Percentiles rank a stretch among this genome's conserved stretches.
phyloP scores from a whole-genome alignment of 2,888 invertebrate genomes.

The Schizaphis graminum region DNA sequence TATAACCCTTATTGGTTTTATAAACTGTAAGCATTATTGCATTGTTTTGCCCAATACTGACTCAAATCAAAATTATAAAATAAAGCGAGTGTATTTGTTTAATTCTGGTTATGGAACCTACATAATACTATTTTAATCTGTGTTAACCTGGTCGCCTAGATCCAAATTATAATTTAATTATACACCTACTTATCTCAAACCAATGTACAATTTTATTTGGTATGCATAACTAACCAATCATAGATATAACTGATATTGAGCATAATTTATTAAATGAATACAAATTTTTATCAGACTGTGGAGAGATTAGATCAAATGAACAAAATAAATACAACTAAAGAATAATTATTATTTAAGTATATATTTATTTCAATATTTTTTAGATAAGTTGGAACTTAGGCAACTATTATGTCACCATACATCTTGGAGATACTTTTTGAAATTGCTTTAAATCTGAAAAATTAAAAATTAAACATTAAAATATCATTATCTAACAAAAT shows the following conservation, averaged over 20 bases:
- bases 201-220: not conserved
- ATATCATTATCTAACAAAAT: not conserved
- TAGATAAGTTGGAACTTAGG: not conserved
- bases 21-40: not conserved
- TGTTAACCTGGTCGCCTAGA: too few relatives aligned
- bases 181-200: not conserved
- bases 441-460: constrained; percentile 56
- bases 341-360: constrained; percentile 29
- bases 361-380: constrained; percentile 52
- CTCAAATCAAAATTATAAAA: too few relatives aligned
- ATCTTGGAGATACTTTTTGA: constrained; percentile 14
- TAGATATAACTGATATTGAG: not conserved
- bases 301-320: not conserved
- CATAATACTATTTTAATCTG: too few relatives aligned
- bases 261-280: not conserved
- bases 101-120: too few relatives aligned
- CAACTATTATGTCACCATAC: constrained; percentile 30
- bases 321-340: constrained; percentile 18
- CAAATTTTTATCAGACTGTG: not conserved
- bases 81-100: too few relatives aligned
- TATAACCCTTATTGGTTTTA: too few relatives aligned
- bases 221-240: not conserved
- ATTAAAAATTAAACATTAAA: not conserved
- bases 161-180: too few relatives aligned
- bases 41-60: not conserved